These are phyloP conservation scores for Geophilus truncorum DNA, from an alignment of 2,888 invertebrate genomes.

Conservation along the genomic window DNA sequence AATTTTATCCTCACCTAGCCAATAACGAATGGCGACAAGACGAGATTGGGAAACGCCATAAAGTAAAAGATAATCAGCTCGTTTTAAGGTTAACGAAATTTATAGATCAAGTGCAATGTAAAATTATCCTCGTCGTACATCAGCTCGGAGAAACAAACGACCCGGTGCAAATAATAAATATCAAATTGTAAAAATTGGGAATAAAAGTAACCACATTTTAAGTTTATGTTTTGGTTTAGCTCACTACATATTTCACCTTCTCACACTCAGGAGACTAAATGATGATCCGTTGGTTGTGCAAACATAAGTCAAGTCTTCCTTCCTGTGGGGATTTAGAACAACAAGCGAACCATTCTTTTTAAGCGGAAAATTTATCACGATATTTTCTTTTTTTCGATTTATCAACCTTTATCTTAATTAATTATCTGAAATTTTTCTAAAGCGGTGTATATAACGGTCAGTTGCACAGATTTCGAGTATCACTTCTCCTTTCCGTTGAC, in stretches of 20 bases:
- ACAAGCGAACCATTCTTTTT: neutral
- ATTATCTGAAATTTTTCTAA: neutral
- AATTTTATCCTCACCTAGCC: neutral
- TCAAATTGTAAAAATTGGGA: neutral
- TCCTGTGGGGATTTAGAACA: neutral
- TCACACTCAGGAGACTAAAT: neutral
- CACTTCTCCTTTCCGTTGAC: constrained; percentile 11
- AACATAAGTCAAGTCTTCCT: neutral
- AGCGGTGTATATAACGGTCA: neutral
- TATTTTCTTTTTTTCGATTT: neutral
- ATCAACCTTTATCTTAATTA: neutral
- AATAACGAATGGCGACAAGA: constrained; percentile 1
- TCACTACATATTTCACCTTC: neutral
- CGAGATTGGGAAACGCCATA: neutral
- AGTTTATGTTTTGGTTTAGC: neutral
- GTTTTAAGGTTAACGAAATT: neutral
- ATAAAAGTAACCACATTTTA: neutral
- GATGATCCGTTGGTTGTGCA: neutral
- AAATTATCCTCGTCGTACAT: neutral
- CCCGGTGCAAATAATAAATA: neutral
- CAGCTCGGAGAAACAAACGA: neutral
- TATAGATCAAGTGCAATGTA: neutral
- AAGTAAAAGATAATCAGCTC: neutral
- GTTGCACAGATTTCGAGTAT: neutral
- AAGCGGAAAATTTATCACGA: neutral